These are phyloP conservation scores for Notothenia rossii DNA, from an alignment of 2,113 vertebrate species.

Conservation along the genomic window DNA sequence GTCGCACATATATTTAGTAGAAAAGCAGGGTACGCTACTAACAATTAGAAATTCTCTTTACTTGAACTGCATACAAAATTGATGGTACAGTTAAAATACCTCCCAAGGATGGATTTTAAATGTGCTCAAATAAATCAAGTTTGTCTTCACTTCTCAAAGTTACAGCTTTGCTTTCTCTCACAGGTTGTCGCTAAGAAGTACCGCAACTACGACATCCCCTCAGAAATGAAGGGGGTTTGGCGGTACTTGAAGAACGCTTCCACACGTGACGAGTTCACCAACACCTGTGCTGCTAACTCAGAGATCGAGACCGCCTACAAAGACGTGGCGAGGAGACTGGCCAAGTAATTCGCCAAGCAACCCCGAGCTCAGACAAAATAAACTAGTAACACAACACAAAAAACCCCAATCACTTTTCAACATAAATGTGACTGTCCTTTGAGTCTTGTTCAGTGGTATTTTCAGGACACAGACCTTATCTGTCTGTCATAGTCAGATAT, in stretches of 20 bases:
- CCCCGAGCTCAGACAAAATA: conserved; percentile 7
- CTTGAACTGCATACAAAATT: not conserved
- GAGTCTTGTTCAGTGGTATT: conserved; percentile 14
- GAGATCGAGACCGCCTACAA: conserved; percentile 95
- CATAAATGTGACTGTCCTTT: conserved; percentile 11
- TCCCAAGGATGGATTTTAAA: not conserved
- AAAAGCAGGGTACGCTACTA: not conserved
- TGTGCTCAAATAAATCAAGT: not conserved
- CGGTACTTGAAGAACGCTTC: conserved; percentile 93
- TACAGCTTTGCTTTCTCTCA: conserved; percentile 23
- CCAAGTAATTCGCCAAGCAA: conserved; percentile 76
- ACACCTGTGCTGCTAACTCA: conserved; percentile 92
- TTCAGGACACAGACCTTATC: not conserved
- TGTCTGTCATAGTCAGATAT: conserved; percentile 23
- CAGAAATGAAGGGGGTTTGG: conserved; percentile 92
- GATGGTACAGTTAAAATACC: not conserved
- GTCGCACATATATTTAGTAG: conserved; percentile 4
- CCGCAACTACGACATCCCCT: conserved; percentile 92
- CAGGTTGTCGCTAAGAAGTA: conserved; percentile 97
- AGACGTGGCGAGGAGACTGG: conserved; percentile 92
- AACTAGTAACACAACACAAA: conserved; percentile 19
- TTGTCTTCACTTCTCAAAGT: not conserved
- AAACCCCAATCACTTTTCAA: not conserved
- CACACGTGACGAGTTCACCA: conserved; percentile 93
- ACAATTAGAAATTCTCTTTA: not conserved